phyloP scores from a whole-genome alignment of 2,888 invertebrate genomes.

The Aporophyla nigra region DNA sequence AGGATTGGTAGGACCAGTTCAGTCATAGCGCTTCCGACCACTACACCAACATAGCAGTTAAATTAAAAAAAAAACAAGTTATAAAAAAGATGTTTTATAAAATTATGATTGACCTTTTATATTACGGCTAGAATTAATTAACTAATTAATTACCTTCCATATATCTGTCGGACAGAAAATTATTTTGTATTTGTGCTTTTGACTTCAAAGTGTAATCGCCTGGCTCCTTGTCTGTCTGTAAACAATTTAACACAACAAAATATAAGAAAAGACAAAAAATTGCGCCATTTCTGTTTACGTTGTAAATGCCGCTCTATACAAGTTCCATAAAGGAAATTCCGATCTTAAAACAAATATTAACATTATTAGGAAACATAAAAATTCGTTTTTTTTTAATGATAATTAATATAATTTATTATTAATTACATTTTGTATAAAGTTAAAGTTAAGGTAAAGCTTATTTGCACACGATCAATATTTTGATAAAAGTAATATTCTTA shows the following conservation, averaged over 20 bases:
- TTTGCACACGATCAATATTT: too few species aligned
- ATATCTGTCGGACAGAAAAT: constrained; percentile 8
- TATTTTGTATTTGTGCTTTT: constrained; percentile 51
- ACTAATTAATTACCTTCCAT: constrained; percentile 31
- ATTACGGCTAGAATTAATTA: not conserved
- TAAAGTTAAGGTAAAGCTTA: too few species aligned
- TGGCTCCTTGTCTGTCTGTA: constrained; percentile 67
- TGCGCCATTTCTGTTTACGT: not conserved
- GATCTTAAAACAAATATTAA: too few species aligned
- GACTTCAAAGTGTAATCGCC: constrained; percentile 71
- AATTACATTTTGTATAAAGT: too few species aligned
- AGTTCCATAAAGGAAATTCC: not conserved
- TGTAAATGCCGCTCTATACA: too few species aligned
- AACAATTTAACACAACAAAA: constrained; percentile 11
- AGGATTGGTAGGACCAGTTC: too few species aligned
- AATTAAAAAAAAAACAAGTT: not conserved
- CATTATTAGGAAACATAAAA: too few species aligned
- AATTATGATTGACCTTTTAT: not conserved
- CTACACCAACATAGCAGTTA: not conserved
- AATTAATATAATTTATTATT: too few species aligned
- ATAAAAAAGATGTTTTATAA: too few species aligned
- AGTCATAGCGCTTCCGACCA: not conserved
- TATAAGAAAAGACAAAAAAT: not conserved
- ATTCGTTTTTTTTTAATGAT: too few species aligned
- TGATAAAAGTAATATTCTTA: too few species aligned